These are phyloP conservation scores for Tipula lateralis DNA, from an alignment of 2,888 invertebrate genomes.

Conservation along the genomic window DNA sequence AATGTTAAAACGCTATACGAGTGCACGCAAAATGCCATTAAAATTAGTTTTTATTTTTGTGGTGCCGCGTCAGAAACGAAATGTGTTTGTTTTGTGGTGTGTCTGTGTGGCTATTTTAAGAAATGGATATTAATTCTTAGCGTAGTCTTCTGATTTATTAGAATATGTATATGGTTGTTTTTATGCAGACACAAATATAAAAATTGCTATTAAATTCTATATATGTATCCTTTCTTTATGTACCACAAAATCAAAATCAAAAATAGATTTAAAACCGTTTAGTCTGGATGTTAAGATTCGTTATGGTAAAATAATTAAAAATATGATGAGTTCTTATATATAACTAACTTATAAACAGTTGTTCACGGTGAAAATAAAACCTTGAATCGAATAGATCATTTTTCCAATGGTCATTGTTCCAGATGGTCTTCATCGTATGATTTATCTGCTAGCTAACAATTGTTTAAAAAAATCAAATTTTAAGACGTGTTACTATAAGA, in stretches of 20 bases:
- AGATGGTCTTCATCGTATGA: too few relatives aligned
- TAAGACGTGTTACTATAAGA: too few relatives aligned
- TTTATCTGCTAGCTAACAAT: too few relatives aligned
- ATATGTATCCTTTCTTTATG: background rate
- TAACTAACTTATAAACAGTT: background rate
- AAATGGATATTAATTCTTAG: background rate
- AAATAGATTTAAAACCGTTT: background rate
- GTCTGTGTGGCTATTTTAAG: background rate
- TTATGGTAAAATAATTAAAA: background rate
- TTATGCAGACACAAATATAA: background rate
- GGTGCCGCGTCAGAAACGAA: background rate
- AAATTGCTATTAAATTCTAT: background rate
- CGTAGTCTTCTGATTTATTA: slow-evolving; percentile 24
- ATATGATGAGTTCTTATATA: background rate
- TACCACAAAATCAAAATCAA: background rate
- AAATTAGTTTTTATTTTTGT: background rate
- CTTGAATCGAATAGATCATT: background rate
- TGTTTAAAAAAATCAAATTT: too few relatives aligned
- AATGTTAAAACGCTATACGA: background rate
- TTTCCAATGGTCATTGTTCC: too few relatives aligned
- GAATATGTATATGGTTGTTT: background rate
- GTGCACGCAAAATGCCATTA: background rate
- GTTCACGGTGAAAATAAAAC: background rate
- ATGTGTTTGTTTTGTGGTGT: background rate
- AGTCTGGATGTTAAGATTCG: background rate